A percentile compares a stretch with the other conserved stretches of the same genome.
Evolutionary conservation across 1,140 invertebrate species (phyloP).

Genomic region (Diplogasteroides magnus): DNA sequence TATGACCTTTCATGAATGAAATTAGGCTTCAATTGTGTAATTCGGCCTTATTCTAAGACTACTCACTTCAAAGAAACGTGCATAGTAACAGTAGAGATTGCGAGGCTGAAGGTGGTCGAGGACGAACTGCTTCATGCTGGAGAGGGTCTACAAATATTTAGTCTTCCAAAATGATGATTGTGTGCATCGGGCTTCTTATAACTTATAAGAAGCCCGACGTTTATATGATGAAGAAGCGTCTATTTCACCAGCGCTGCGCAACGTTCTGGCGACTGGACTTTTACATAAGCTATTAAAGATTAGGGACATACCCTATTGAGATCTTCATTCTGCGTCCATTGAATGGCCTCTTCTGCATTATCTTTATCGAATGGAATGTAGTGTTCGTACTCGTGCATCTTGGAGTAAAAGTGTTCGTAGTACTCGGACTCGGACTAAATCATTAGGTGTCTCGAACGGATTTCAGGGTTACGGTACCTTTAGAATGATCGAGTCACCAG

Average conservation of each 20-base stretch:
- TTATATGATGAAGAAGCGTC: too few species aligned
- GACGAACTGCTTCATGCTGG: conserved; percentile 70
- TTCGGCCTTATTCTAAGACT: too few species aligned
- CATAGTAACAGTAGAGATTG: conserved; percentile 84
- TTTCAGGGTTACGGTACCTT: conserved; percentile 54
- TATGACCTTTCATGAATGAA: too few species aligned
- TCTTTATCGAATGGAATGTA: conserved; percentile 74
- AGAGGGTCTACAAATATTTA: conserved; percentile 62
- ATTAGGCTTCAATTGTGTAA: neutral
- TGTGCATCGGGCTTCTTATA: too few species aligned
- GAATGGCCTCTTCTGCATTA: conserved; percentile 72
- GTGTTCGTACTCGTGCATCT: conserved; percentile 71
- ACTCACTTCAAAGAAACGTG: conserved; percentile 66
- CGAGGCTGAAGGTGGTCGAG: conserved; percentile 74
- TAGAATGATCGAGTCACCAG: conserved; percentile 76
- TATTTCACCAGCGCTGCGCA: too few species aligned
- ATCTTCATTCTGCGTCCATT: conserved; percentile 76
- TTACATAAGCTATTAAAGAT: too few species aligned
- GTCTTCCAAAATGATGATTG: conserved; percentile 17
- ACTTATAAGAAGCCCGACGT: too few species aligned
- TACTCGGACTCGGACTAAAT: conserved; percentile 78
- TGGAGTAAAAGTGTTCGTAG: conserved; percentile 86
- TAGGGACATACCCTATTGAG: conserved; percentile 58
- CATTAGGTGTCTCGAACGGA: neutral
- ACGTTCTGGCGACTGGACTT: too few species aligned